Evolutionary conservation across 2,797 vertebrate species (phyloP).

Genomic region (Vespertilio murinus): DNA sequence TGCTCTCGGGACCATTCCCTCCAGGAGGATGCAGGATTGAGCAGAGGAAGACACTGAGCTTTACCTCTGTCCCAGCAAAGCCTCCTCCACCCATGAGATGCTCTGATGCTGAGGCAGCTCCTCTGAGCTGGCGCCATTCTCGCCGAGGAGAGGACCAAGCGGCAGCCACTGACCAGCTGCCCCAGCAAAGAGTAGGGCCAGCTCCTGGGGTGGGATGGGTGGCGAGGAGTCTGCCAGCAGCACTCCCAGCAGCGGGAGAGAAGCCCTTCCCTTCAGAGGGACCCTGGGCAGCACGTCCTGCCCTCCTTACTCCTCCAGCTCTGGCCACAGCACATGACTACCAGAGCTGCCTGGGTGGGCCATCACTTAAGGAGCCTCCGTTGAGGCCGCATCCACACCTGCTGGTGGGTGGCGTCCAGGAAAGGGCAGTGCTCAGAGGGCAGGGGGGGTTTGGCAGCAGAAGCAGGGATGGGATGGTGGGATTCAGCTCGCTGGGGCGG

Average conservation of each 20-base stretch:
- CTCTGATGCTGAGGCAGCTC: background rate
- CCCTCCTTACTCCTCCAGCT: background rate
- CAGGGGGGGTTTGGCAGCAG: too few relatives aligned
- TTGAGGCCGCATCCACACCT: too few relatives aligned
- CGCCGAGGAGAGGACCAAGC: background rate
- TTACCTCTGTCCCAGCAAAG: background rate
- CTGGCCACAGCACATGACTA: background rate
- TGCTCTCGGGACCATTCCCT: background rate
- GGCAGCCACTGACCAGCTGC: background rate
- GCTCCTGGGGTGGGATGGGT: too few relatives aligned
- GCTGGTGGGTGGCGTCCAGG: background rate
- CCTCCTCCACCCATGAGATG: background rate
- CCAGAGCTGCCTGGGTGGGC: background rate
- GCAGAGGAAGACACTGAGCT: background rate
- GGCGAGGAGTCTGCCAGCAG: background rate
- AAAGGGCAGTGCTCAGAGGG: background rate
- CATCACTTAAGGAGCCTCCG: too few relatives aligned
- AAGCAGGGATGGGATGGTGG: too few relatives aligned
- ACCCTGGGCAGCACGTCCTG: too few relatives aligned
- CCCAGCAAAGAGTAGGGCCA: background rate
- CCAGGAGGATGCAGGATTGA: background rate
- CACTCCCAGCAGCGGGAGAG: background rate
- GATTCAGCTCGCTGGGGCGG: too few relatives aligned
- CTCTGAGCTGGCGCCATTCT: background rate
- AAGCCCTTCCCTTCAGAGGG: background rate